phyloP scores from a whole-genome alignment of 1,140 invertebrate genomes.

The Chymomyza costata region DNA sequence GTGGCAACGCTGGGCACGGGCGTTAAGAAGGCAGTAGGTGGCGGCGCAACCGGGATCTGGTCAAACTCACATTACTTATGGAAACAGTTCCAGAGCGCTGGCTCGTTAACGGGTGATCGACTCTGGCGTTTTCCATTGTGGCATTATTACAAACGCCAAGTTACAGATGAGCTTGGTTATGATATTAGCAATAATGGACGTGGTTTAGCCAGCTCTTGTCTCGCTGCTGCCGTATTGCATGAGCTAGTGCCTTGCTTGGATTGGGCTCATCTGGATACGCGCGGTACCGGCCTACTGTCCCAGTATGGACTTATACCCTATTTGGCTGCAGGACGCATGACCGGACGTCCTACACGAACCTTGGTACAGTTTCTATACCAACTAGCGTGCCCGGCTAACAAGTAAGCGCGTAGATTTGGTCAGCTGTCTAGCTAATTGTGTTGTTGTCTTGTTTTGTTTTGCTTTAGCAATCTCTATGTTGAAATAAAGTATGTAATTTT shows the following conservation, averaged over 20 bases:
- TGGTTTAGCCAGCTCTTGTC: conserved; percentile 77
- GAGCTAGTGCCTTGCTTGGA: conserved; percentile 79
- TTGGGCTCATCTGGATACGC: conserved; percentile 84
- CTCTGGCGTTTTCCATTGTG: conserved; percentile 94
- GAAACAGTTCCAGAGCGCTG: conserved; percentile 80
- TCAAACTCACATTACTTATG: conserved; percentile 82
- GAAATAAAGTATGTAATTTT: no score
- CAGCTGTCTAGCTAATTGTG: no score
- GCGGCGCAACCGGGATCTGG: conserved; percentile 87
- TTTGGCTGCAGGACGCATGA: conserved; percentile 76
- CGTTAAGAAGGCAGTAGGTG: conserved; percentile 79
- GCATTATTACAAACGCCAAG: conserved; percentile 84
- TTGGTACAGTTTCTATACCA: conserved; percentile 75
- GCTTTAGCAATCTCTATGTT: no score
- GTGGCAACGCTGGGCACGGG: conserved; percentile 82
- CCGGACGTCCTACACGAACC: conserved; percentile 49
- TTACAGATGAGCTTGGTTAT: conserved; percentile 77
- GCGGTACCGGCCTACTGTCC: conserved; percentile 78
- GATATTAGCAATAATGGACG: conserved; percentile 81
- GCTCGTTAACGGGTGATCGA: conserved; percentile 87
- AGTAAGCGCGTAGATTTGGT: no score
- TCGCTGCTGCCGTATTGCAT: conserved; percentile 82
- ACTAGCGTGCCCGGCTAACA: conserved; percentile 74
- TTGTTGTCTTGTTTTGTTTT: no score
- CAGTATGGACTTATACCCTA: conserved; percentile 79